Percentiles rank a stretch among this genome's conserved stretches.
These are phyloP conservation scores for Napeogenes sylphis DNA, from an alignment of 2,888 invertebrate genomes.

Conservation along the genomic window DNA sequence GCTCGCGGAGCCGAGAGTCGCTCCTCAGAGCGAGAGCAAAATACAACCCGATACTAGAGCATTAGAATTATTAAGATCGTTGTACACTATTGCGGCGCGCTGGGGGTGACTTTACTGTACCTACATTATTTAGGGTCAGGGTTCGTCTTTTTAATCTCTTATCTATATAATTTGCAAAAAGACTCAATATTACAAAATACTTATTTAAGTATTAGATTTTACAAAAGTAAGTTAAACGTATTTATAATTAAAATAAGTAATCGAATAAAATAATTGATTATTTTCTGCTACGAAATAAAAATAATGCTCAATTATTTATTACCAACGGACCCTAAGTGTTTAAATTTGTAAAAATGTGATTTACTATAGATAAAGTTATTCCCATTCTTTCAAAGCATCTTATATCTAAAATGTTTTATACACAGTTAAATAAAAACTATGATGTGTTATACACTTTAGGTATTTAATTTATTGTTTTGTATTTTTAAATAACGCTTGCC, in stretches of 20 bases:
- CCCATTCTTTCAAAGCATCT: neutral
- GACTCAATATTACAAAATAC: slow-evolving; percentile 10
- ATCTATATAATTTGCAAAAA: slow-evolving; percentile 15
- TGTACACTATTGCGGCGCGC: slow-evolving; percentile 89
- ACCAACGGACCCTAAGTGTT: slow-evolving; percentile 44
- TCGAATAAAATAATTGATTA: neutral
- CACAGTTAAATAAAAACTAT: slow-evolving; percentile 7
- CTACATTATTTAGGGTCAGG: slow-evolving; percentile 48
- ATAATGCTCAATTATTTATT: slow-evolving; percentile 21
- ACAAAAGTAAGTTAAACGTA: neutral
- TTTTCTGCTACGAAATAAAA: slow-evolving; percentile 1
- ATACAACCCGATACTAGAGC: slow-evolving; percentile 85
- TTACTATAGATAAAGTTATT: slow-evolving; percentile 40
- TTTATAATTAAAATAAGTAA: slow-evolving; percentile 5
- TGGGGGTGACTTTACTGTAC: slow-evolving; percentile 79
- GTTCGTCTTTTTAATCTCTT: slow-evolving; percentile 33
- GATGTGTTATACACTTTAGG: slow-evolving; percentile 5
- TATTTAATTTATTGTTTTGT: slow-evolving; percentile 32
- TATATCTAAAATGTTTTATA: slow-evolving; percentile 20
- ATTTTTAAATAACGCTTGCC: slow-evolving; percentile 31
- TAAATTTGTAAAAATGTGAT: slow-evolving; percentile 47
- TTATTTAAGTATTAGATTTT: slow-evolving; percentile 11
- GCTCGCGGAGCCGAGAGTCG: slow-evolving; percentile 62
- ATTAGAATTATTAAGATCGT: slow-evolving; percentile 87
- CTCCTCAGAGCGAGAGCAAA: slow-evolving; percentile 54